A percentile compares a stretch with the other conserved stretches of the same genome.
Evolutionary conservation across 1,140 invertebrate genomes (phyloP).

Genomic region (Drosophila tani): DNA sequence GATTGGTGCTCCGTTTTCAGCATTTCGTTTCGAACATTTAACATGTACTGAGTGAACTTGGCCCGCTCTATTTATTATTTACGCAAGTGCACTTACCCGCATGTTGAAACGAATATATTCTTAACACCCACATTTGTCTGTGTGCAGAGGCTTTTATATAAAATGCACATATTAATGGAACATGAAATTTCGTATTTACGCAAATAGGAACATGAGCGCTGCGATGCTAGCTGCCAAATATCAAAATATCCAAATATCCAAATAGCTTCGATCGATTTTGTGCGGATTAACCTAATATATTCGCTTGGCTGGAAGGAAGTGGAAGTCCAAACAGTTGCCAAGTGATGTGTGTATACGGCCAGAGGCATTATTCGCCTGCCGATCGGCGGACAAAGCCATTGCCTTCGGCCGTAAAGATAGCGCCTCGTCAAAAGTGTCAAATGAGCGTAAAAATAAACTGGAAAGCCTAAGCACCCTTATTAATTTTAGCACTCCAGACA

Average conservation of each 20-base stretch:
- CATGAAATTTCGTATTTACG: constrained; percentile 51
- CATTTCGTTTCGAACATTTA: constrained; percentile 47
- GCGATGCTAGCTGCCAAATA: constrained; percentile 35
- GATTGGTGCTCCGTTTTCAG: constrained; percentile 31
- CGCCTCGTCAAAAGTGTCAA: constrained; percentile 54
- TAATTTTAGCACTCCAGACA: constrained; percentile 78
- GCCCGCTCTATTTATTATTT: constrained; percentile 65
- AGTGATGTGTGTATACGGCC: constrained; percentile 19
- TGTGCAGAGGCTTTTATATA: constrained; percentile 41
- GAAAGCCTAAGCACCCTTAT: constrained; percentile 66
- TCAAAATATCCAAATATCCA: constrained; percentile 6
- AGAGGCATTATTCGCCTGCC: constrained; percentile 35
- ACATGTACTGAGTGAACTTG: constrained; percentile 46
- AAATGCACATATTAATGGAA: constrained; percentile 55
- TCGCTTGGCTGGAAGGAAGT: constrained; percentile 5
- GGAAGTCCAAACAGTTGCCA: constrained; percentile 21
- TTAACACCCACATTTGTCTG: constrained; percentile 30
- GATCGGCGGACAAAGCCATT: constrained; percentile 47
- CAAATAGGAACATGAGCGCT: constrained; percentile 44
- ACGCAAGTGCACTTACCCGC: constrained; percentile 69
- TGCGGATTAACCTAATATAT: constrained; percentile 35
- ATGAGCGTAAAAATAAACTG: constrained; percentile 37
- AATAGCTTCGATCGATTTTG: constrained; percentile 33
- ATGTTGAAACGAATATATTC: constrained; percentile 43
- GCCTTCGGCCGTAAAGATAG: constrained; percentile 53